Evolutionary conservation across 1,140 invertebrate genomes (phyloP).

Genomic region (Magallana ariakensis): DNA sequence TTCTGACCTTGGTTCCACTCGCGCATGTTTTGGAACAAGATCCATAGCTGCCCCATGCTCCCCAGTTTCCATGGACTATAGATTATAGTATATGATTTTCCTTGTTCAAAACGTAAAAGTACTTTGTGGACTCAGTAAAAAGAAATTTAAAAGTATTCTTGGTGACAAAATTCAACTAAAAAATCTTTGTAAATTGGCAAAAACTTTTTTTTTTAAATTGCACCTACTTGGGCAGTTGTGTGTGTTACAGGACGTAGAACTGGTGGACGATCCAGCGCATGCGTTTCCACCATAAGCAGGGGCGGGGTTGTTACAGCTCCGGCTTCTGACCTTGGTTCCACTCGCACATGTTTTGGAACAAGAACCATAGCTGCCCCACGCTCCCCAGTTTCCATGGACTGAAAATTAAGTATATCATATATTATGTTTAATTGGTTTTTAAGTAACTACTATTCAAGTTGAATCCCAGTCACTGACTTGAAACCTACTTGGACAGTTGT

Average conservation of each 20-base stretch:
- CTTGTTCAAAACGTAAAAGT: too few relatives aligned
- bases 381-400: constrained; percentile 80
- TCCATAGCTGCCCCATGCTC: constrained; percentile 80
- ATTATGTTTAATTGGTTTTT: neutral
- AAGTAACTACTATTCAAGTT: too few relatives aligned
- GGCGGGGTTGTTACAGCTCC: constrained; percentile 83
- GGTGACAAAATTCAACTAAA: too few relatives aligned
- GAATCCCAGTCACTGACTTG: too few relatives aligned
- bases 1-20: constrained; percentile 65
- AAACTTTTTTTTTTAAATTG: too few relatives aligned
- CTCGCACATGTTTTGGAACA: constrained; percentile 84
- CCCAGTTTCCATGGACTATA: constrained; percentile 81
- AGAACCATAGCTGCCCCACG: constrained; percentile 83
- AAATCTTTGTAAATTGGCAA: too few relatives aligned
- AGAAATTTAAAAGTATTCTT: too few relatives aligned
- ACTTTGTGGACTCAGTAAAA: too few relatives aligned
- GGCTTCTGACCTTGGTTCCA: constrained; percentile 83
- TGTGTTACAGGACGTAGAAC: constrained; percentile 52
- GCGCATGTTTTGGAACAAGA: constrained; percentile 72
- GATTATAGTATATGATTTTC: neutral
- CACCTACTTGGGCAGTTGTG: constrained; percentile 52
- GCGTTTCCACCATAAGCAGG: constrained; percentile 64
- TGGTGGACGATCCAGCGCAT: constrained; percentile 57
- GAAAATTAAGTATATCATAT: too few relatives aligned
- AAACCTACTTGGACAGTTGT: constrained; percentile 26